Conservation (phyloP, 2,888 invertebrate species). For the Synergus laeviventris region DNA sequence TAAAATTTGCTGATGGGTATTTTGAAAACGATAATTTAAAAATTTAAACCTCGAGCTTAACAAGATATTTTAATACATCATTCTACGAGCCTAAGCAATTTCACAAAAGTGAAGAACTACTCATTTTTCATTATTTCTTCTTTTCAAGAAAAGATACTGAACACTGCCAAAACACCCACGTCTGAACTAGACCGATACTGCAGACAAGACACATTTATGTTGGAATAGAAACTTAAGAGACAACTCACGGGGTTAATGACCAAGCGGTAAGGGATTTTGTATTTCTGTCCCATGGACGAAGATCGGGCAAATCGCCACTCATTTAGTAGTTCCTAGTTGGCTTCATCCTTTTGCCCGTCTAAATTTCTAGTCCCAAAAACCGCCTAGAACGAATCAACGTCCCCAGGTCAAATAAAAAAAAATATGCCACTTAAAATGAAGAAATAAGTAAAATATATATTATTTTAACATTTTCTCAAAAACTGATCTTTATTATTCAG, state of each 20-base stretch:
- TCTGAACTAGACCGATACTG: slow-evolving; percentile 28
- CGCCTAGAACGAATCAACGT: no score
- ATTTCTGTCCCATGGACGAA: slow-evolving; percentile 24
- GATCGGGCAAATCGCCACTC: slow-evolving; percentile 1
- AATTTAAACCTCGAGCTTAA: not conserved
- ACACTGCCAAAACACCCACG: slow-evolving; percentile 19
- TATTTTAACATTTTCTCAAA: not conserved
- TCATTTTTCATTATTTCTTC: not conserved
- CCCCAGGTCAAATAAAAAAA: no score
- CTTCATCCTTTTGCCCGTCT: not conserved
- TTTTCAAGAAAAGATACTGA: not conserved
- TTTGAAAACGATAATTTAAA: no score
- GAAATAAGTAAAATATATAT: no score
- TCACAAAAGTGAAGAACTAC: not conserved
- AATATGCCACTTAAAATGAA: no score
- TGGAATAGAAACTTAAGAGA: slow-evolving; percentile 11
- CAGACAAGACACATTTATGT: slow-evolving; percentile 22
- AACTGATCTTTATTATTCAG: not conserved
- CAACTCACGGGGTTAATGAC: slow-evolving; percentile 35
- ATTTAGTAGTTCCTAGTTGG: slow-evolving; percentile 19
- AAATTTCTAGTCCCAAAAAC: not conserved
- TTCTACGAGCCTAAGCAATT: not conserved
- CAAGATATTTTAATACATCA: not conserved
- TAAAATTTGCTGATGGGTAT: no score
- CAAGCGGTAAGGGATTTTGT: slow-evolving; percentile 18